phyloP scores from a whole-genome alignment of 1,140 invertebrate species.

The Euura saliciscinereae region DNA sequence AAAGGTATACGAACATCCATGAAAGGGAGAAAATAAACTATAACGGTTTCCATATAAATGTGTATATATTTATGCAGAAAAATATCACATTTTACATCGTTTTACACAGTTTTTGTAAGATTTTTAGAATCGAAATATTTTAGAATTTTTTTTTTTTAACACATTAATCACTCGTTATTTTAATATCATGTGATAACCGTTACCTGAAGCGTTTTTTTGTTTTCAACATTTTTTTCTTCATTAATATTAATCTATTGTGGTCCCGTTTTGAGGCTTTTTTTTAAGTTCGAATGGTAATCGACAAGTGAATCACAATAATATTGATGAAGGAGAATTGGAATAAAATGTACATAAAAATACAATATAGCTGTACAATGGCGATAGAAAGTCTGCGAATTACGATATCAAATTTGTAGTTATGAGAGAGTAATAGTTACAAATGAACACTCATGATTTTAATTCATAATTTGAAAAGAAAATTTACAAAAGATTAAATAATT shows the following conservation, averaged over 20 bases:
- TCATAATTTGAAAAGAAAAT: neutral
- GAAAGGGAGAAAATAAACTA: neutral
- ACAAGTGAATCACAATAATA: neutral
- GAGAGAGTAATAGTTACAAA: no score
- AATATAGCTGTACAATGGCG: neutral
- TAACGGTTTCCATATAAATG: neutral
- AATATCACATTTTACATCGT: constrained; percentile 4
- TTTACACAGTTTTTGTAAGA: neutral
- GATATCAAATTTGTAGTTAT: no score
- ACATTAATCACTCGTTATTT: no score
- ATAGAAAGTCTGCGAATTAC: no score
- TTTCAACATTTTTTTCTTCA: neutral
- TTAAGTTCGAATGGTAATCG: neutral
- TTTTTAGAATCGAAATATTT: neutral
- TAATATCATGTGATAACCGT: no score
- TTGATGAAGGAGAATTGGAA: neutral
- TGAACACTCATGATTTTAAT: neutral
- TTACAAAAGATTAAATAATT: neutral
- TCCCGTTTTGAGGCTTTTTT: neutral
- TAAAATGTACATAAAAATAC: neutral
- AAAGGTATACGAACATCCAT: neutral
- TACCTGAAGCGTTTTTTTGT: no score
- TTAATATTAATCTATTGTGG: neutral
- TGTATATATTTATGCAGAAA: neutral
- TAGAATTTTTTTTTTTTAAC: neutral